Percentiles rank a stretch among this genome's conserved stretches.
These are phyloP conservation scores for Sabatieria punctata DNA, from an alignment of 2,888 invertebrate species.

Conservation along the genomic window DNA sequence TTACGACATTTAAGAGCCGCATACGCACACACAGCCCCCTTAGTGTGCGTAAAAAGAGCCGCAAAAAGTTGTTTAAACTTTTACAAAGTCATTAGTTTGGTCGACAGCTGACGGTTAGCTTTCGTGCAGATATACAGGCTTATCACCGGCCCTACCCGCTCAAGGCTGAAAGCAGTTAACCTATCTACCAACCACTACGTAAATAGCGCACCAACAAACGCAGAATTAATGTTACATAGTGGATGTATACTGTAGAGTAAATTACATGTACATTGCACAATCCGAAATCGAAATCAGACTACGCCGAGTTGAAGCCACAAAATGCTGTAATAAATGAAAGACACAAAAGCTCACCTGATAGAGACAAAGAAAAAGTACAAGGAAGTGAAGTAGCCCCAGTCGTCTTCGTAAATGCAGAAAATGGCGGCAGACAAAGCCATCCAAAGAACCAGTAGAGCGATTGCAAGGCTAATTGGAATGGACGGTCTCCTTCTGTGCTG, in stretches of 20 bases:
- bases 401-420: slow-evolving; percentile 18
- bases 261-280: too few relatives aligned
- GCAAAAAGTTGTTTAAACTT: too few relatives aligned
- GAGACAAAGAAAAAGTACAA: slow-evolving; percentile 29
- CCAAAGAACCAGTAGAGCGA: slow-evolving; percentile 23
- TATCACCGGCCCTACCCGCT: too few relatives aligned
- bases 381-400: slow-evolving; percentile 16
- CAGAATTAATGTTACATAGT: neutral
- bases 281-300: too few relatives aligned
- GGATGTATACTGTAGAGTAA: neutral
- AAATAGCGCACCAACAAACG: neutral
- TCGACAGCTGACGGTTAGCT: too few relatives aligned
- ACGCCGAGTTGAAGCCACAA: too few relatives aligned
- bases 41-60: too few relatives aligned
- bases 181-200: neutral
- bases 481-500: neutral
- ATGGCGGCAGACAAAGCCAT: slow-evolving; percentile 20
- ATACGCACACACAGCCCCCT: too few relatives aligned
- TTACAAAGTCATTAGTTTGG: too few relatives aligned
- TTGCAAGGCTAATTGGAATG: slow-evolving; percentile 24
- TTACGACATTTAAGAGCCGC: neutral
- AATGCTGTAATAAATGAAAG: too few relatives aligned
- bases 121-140: too few relatives aligned
- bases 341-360: slow-evolving; percentile 18
- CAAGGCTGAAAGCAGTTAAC: neutral